Conservation (phyloP, 1,140 invertebrate species). For the Drosophila ironensis region DNA sequence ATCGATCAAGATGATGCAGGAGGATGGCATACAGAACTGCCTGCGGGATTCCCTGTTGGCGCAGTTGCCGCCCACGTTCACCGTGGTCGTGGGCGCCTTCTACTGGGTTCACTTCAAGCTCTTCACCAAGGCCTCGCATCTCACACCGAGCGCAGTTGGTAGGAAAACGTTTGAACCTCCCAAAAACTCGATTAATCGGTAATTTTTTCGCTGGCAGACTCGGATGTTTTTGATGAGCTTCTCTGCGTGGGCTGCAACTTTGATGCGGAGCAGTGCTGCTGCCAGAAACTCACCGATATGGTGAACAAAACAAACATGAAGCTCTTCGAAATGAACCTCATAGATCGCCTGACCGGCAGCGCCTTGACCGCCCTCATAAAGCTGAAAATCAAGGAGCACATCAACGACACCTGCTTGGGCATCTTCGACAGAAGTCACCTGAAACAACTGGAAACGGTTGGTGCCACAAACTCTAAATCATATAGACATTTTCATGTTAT, state of each 20-base stretch:
- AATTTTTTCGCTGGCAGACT: slow-evolving; percentile 76
- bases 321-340: slow-evolving; percentile 88
- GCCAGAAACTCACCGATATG: slow-evolving; percentile 87
- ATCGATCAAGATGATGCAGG: slow-evolving; percentile 14
- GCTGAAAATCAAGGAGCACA: slow-evolving; percentile 90
- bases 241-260: slow-evolving; percentile 88
- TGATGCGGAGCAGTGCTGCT: slow-evolving; percentile 88
- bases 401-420: slow-evolving; percentile 90
- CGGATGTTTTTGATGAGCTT: slow-evolving; percentile 84
- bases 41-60: slow-evolving; percentile 87
- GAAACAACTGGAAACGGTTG: slow-evolving; percentile 87
- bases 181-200: neutral
- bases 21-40: slow-evolving; percentile 19
- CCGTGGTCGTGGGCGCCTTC: slow-evolving; percentile 88
- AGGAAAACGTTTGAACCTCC: neutral
- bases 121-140: slow-evolving; percentile 84
- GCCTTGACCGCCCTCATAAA: slow-evolving; percentile 92
- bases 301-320: slow-evolving; percentile 91
- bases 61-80: slow-evolving; percentile 87
- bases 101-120: slow-evolving; percentile 90
- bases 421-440: slow-evolving; percentile 92
- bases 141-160: slow-evolving; percentile 44
- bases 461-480: neutral
- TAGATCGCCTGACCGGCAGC: slow-evolving; percentile 91
- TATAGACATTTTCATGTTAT: neutral